Conservation (phyloP, 1,140 invertebrate genomes). For the Brachionus rubens region DNA sequence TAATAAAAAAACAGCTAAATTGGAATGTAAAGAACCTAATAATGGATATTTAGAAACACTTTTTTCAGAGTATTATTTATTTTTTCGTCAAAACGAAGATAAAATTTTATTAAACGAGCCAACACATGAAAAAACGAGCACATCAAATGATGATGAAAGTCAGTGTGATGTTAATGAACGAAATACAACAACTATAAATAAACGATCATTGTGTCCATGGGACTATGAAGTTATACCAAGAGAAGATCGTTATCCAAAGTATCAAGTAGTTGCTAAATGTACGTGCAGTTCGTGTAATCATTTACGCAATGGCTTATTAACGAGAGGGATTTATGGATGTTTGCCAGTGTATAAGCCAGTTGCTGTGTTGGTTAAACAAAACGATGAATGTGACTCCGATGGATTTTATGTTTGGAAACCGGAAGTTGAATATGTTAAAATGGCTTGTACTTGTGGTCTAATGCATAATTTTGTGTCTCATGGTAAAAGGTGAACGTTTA, state of each 20-base stretch:
- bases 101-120: neutral
- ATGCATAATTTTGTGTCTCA: slow-evolving; percentile 18
- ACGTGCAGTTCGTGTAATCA: slow-evolving; percentile 8
- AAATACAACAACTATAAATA: slow-evolving; percentile 25
- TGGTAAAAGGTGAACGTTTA: slow-evolving; percentile 40
- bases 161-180: slow-evolving; percentile 39
- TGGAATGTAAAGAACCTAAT: neutral
- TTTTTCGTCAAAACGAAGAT: slow-evolving; percentile 15
- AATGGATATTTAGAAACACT: neutral
- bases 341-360: slow-evolving; percentile 8
- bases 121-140: neutral
- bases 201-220: slow-evolving; percentile 38
- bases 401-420: slow-evolving; percentile 16
- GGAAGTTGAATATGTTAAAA: neutral
- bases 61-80: neutral
- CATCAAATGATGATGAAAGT: neutral
- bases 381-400: slow-evolving; percentile 35
- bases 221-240: neutral
- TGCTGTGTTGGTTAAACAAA: slow-evolving; percentile 13
- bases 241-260: neutral
- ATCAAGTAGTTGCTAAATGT: neutral
- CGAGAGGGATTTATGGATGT: slow-evolving; percentile 4
- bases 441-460: slow-evolving; percentile 21
- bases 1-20: neutral
- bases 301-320: neutral